Evolutionary conservation across 2,797 vertebrate genomes (phyloP).

Genomic region (Cephalopachus bancanus): DNA sequence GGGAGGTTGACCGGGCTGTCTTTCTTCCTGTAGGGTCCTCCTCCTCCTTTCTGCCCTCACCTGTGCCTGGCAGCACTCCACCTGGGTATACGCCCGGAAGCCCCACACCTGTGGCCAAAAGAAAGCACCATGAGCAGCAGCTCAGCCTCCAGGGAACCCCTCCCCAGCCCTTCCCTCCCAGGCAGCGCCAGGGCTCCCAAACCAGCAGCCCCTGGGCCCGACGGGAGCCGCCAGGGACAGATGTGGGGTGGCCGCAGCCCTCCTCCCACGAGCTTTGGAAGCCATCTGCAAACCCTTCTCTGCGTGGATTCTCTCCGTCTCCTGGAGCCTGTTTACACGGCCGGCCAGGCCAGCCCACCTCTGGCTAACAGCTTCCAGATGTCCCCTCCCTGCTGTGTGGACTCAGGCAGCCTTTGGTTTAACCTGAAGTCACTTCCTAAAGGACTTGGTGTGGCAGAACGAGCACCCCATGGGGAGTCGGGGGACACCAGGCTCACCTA

Average conservation of each 20-base stretch:
- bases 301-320: slow-evolving; percentile 55
- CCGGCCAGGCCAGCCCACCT: slow-evolving; percentile 59
- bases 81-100: slow-evolving; percentile 96
- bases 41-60: slow-evolving; percentile 83
- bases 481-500: not conserved
- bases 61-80: slow-evolving; percentile 94
- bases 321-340: slow-evolving; percentile 71
- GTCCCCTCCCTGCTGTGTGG: slow-evolving; percentile 64
- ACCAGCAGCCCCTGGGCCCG: not conserved
- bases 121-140: slow-evolving; percentile 12
- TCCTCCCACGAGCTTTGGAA: not conserved
- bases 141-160: not conserved
- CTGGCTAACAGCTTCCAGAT: slow-evolving; percentile 82
- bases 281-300: slow-evolving; percentile 34
- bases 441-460: not conserved
- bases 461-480: slow-evolving; percentile 22
- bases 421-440: slow-evolving; percentile 81
- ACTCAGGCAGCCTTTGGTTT: slow-evolving; percentile 67
- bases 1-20: not conserved
- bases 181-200: not conserved
- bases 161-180: not conserved
- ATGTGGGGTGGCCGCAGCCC: not conserved
- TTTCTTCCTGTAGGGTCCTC: not conserved
- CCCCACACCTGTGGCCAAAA: slow-evolving; percentile 92
- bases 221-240: not conserved